Evolutionary conservation across 1,140 invertebrate genomes (phyloP), one percentile per base, ranked within the genome.

Genomic region (Eciton burchellii): DNA sequence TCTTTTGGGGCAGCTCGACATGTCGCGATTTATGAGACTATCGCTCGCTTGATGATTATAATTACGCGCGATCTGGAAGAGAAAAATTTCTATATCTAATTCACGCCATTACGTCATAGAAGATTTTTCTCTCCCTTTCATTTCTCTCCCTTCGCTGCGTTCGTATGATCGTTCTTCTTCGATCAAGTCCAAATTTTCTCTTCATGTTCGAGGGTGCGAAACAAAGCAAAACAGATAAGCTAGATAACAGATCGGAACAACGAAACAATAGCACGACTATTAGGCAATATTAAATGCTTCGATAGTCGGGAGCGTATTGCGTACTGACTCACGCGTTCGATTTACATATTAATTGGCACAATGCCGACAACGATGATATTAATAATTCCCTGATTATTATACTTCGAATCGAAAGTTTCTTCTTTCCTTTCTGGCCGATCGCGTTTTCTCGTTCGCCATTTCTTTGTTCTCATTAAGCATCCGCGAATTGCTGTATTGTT

Each of bases 241-340:
- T n/a, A n/a, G n/a, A n/a, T n/a, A n/a, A n/a, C n/a, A n/a, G 49
- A 12, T 35, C 57, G 14, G 35, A 35, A 6, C 35, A 52, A 68
- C 26, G 47, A 59, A 9, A 41, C 29, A 43, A 68, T 56, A 16
- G n/a, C n/a, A 70, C 43, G 16, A 12, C 12, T 56, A 45, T 56
- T 70, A n/a, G 62, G 70, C 68, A 70, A 79, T 56, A 54, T 56
- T 29, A 49, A 79, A 70, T 29, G 8, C 56, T 57, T 49, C 35
- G 16, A 11, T 24, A 79, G 47, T 68, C 63, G n/a, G n/a, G 12
- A 1, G 52, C 35, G 70, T 57, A 70, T 70, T 79, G 63, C 70
- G 74, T 63, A 79, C 43, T 68, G 41, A 70, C 74, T 79, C 70
- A 70, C n/a, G n/a, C 63, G 49, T 24, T 70, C 43, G 35, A 79